Conservation (phyloP, 2,888 invertebrate species). For the Polydrusus pterygomalis region DNA sequence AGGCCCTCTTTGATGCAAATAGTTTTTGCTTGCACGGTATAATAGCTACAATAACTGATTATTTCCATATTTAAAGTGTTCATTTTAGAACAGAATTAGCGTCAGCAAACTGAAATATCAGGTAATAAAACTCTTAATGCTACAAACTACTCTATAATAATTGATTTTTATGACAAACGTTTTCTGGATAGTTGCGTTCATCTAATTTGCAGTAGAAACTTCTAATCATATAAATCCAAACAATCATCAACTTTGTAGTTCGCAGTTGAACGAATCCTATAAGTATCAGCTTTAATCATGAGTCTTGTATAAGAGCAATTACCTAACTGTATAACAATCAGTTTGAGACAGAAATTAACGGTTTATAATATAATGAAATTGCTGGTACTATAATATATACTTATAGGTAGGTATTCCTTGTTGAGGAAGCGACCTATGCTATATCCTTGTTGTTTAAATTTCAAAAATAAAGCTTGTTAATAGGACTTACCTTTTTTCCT, state of each 20-base stretch:
- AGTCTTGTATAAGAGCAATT: conserved; percentile 54
- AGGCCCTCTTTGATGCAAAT: too few species aligned
- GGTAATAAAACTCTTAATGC: too few species aligned
- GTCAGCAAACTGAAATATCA: too few species aligned
- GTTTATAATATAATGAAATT: conserved; percentile 55
- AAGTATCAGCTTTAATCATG: conserved; percentile 43
- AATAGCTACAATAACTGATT: too few species aligned
- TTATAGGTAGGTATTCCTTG: conserved; percentile 33
- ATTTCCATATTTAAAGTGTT: too few species aligned
- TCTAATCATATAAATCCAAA: background rate
- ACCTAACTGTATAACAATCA: conserved; percentile 58
- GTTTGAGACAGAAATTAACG: conserved; percentile 58
- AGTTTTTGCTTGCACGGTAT: too few species aligned
- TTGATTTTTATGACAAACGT: too few species aligned
- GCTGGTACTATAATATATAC: conserved; percentile 50
- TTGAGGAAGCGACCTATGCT: conserved; percentile 45
- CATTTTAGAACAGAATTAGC: too few species aligned
- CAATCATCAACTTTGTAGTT: background rate
- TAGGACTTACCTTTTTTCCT: too few species aligned
- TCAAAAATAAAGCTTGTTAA: too few species aligned
- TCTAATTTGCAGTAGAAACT: background rate
- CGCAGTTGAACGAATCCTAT: conserved; percentile 25
- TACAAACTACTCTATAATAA: too few species aligned
- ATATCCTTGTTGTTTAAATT: conserved; percentile 4
- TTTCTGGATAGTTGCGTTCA: too few species aligned